Evolutionary conservation across 2,113 vertebrate species (phyloP), one percentile per base, ranked within the genome.

Genomic region (Myiozetetes cayanensis): DNA sequence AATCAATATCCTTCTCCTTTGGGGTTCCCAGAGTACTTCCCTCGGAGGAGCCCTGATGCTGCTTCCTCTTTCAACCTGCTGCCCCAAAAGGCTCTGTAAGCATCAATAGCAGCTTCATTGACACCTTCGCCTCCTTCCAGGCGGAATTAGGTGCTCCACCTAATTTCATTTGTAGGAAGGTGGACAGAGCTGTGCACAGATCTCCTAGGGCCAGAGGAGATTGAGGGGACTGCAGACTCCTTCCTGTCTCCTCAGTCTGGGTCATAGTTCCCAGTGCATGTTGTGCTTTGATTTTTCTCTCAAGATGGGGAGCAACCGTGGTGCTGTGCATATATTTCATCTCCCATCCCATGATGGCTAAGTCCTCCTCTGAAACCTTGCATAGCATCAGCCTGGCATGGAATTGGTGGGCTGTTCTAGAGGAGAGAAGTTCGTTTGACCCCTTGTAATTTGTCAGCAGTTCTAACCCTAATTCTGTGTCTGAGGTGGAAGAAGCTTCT

Each of bases 241-340:
- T 58, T 91, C 24, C 39, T 46, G 0, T 35, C 43, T 74, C 44
- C 55, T 62, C 63, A 58, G 20, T 39, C 1, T 11, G 20, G 11
- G 9, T 77, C 5, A 6, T 39, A 46, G 50, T 12, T 52, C 16
- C 23, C 37, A 30, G 25, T 62, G 41, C 0, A 2, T 70, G 44
- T 66, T 55, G 4, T 41, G 31, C n/a, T 89, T 89, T 31, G 22
- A 16, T 73, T 85, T 88, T 87, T 80, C 63, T 89, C 18, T 59
- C 28, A 37, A 8, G 50, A 25, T 4, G 5, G 15, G 44, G n/a
- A 70, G 17, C 0, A 3, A 2, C 53, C 71, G 25, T 49, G n/a
- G 23, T 72, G 19, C 39, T 39, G 18, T 90, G 74, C 33, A 41
- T 3, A 1, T 19, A 7, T 85, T 80, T 83, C 15, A 16, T 80